Base-by-base conservation (phyloP, 2,888 invertebrate genomes). In the Chalcosyrphus nemorum region DNA sequence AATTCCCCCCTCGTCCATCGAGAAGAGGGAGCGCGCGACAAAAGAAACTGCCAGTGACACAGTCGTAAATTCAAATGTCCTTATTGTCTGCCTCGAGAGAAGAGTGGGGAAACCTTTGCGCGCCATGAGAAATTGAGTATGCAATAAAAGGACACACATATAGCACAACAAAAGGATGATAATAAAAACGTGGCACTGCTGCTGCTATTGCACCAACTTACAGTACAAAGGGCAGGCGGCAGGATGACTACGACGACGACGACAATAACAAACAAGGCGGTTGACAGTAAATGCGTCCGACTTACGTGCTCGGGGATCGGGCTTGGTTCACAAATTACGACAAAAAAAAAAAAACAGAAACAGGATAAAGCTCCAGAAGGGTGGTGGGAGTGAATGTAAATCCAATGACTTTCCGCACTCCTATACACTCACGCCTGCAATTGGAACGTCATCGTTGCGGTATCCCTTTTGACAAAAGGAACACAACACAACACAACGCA, bases 11-110 rank as follows among this genome's bases (percentile, higher is more conserved):
- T 13, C 29, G 54, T n/a, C 9, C 19, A 41, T 32, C 17, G 54
- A 45, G n/a, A n/a, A n/a, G n/a, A n/a, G n/a, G n/a, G n/a, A n/a
- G n/a, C n/a, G 29, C 7, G 59, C 68, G 41, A 61, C 45, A 63
- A 76, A 77, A 54, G 77, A 77, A 77, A 77, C 54, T 77, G 68
- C 70, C 57, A 76, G 52, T 52, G 71, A 71, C 54, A 50, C 32
- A 66, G 81, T 81, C 81, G 77, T 81, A 81, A 81, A 77, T 81
- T 77, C 57, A 38, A 81, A 77, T 61, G 77, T 68, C 76, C 65
- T 66, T 76, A 76, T 68, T 72, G 66, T 77, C 66, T 82, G 47
- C 59, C 41, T n/a, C n/a, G n/a, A n/a, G n/a, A 21, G 19, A 5
- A 24, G n/a, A 4, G 21, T 5, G 27, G 47, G 65, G 50, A 15